These are phyloP conservation scores for Harpagus bidentatus DNA, from an alignment of 2,113 vertebrate genomes.

Conservation along the genomic window DNA sequence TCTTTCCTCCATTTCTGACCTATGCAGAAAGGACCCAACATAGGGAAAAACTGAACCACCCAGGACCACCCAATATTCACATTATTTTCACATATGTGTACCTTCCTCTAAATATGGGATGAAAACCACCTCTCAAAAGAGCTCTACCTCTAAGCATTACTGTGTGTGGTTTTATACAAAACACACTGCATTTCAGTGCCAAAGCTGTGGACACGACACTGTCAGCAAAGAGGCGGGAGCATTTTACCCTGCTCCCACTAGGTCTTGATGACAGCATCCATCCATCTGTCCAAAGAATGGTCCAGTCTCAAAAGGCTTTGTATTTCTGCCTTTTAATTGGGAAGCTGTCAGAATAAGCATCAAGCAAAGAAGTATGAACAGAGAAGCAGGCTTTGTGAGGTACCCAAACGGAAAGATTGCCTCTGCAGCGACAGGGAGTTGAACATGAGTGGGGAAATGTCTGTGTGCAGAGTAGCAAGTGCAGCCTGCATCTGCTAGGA, in stretches of 20 bases:
- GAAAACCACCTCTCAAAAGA: background rate
- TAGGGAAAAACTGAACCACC: background rate
- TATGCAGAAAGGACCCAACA: background rate
- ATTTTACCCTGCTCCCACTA: background rate
- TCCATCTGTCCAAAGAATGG: background rate
- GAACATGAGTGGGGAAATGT: rapidly evolving
- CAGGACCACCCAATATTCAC: background rate
- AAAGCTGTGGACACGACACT: background rate
- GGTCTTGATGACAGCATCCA: background rate
- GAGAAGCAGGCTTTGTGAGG: background rate
- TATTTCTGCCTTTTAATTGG: background rate
- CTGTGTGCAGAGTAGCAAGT: background rate
- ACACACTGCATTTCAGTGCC: background rate
- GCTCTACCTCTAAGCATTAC: background rate
- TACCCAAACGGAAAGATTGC: background rate
- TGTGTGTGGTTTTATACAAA: background rate
- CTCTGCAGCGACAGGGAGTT: background rate
- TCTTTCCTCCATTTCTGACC: background rate
- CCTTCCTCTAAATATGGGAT: background rate
- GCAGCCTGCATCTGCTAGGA: background rate
- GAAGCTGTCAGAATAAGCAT: background rate
- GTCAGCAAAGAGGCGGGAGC: background rate
- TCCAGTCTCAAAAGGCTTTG: background rate
- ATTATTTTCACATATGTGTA: background rate
- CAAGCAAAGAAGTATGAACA: background rate